Evolutionary conservation across 2,113 vertebrate species (phyloP), one percentile per base, ranked within the genome.

Genomic region (Motacilla tschutschensis): DNA sequence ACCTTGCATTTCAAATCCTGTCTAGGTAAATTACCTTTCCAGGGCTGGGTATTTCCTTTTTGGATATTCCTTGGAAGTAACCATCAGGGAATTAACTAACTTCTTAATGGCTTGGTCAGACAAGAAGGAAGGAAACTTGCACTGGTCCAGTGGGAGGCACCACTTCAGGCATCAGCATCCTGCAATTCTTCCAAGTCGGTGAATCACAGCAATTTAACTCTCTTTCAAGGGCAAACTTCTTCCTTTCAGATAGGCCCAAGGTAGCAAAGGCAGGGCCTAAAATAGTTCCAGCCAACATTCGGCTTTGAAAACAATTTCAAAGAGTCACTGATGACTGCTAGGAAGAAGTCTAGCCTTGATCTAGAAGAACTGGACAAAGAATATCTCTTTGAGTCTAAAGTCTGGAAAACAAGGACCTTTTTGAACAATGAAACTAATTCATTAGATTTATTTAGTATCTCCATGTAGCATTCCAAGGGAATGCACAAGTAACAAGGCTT

Each of bases 1-100:
- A 91, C 80, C 64, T 94, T 72, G 62, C 63, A 69, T 94, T 91
- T 92, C 74, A 94, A 95, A 94, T 91, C 92, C 91, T 90, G 88
- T 90, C 93, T 97, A 97, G 96, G 96, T 96, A 95, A 96, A 97
- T 97, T 96, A 97, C 96, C 97, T 97, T 97, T 93, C 93, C 96
- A 95, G 95, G 69, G 79, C 79, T 74, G 73, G 77, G 89, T 90
- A 95, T 94, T 97, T 97, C 96, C 96, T 96, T 94, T 95, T 79
- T 96, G 95, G 85, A 94, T 94, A 95, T 94, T 95, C 96, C 91
- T 97, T 92, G 87, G 94, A 91, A 95, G 94, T 48, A 92, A 79
- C 29, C 96, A 91, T 92, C 50, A 76, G 96, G 97, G 97, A 95
- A 89, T 87, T 89, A 87, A 92, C 92, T 91, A 95, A 95, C 92